Base-by-base conservation (phyloP, 2,113 vertebrate species). In the Castor canadensis region DNA sequence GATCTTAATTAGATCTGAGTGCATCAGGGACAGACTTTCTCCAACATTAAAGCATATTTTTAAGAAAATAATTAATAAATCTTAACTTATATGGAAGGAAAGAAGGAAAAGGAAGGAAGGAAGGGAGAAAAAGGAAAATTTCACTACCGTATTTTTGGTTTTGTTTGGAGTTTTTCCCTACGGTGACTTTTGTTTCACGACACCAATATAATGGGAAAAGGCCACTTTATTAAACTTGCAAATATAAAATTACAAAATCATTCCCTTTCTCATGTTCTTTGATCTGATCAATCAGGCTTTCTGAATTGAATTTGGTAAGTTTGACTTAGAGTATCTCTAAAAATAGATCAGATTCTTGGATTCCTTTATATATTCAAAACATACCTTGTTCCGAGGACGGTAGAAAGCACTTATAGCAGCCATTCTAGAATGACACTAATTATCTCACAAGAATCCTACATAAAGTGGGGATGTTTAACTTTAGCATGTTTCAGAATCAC, bases 241-340 rank as follows among this genome's bases (percentile, higher is more conserved):
- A 85, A 54, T 85, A 75, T 26, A 79, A 97, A 97, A 47, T 91
- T 30, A 56, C 77, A 97, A 95, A 26, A 45, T 0, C 93, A 93
- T 89, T 91, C 9, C 87, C 6, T 76, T 96, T 96, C 28, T 30
- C 7, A 79, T 82, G 79, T 95, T 66, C 6, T 90, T 96, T 97
- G 56, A 95, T 96, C 89, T 92, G 56, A 66, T 97, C 82, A 84
- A 30, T 90, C 12, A 71, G 32, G 5, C 62, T 97, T 67, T 64
- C 71, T 92, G 58, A 81, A 88, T 79, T 38, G 11, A 86, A 1
- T 83, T 89, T 87, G 82, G 3, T 52, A 26, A 52, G 40, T 15
- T 56, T 89, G 72, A 89, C 32, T 58, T 86, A 45, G 54, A 91
- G n/a, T 67, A 11, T 67, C 81, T 76, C 38, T 10, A 56, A 71